Evolutionary conservation across 2,113 vertebrate genomes (phyloP), one percentile per base, ranked within the genome.

Genomic region (Hippocampus comes): DNA sequence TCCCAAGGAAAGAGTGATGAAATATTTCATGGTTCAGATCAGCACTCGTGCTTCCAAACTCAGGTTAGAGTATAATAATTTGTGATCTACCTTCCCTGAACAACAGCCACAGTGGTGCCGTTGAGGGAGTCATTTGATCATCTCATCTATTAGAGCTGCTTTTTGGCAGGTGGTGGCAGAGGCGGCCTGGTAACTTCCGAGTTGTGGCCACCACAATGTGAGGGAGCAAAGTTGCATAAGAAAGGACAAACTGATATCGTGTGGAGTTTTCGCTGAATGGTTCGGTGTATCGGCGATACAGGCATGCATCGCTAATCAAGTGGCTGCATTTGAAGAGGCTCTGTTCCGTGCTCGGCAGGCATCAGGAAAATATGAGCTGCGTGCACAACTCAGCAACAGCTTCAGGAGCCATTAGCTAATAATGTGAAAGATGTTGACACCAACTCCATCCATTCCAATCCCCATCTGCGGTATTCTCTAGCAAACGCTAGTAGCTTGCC

Each of bases 401-500:
- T 56, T 27, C 10, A 23, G 65, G 30, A 70, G 68, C 73, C 30
- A 55, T 55, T 55, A 55, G 53, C 53, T n/a, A n/a, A n/a, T n/a
- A n/a, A 55, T 59, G 56, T 9, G 25, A 21, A n/a, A 34, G 38
- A 34, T 41, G 61, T 34, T 76, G 38, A 43, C 73, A 34, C 57
- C 41, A 9, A 20, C 72, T 68, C 27, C 49, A 27, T 70, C 67
- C 17, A 8, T 56, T 63, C 55, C 46, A 46, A 70, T 78, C 65
- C 68, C 43, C 63, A 81, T 78, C 74, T 73, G 63, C 73, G 70
- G 71, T 18, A 57, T 64, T 78, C 71, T 67, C 73, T 8, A 18
- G 70, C 75, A 76, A 84, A 86, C 77, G 79, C 69, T 6, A 10
- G 64, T 70, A 72, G 69, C 74, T 75, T 0, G n/a, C 71, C 2